Evolutionary conservation across 2,888 invertebrate species (phyloP).

Genomic region (Antheraea yamamai): DNA sequence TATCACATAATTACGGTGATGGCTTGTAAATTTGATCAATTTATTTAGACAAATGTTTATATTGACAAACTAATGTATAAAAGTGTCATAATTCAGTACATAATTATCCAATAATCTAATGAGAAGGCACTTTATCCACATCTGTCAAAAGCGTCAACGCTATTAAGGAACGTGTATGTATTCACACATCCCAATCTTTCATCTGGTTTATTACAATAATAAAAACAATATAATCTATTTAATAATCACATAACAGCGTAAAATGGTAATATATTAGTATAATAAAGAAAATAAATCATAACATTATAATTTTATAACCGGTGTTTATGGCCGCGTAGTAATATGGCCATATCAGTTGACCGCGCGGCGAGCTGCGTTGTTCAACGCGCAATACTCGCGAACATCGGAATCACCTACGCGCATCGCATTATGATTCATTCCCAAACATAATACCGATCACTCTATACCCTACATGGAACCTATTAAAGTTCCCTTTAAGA

Average conservation of each 20-base stretch:
- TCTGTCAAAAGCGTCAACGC: not conserved
- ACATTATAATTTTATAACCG: not conserved
- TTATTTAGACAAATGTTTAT: not conserved
- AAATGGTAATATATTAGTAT: constrained; percentile 3
- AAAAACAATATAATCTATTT: not conserved
- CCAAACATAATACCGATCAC: constrained; percentile 40
- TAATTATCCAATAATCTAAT: not conserved
- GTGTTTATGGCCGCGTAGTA: constrained; percentile 9
- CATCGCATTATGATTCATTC: constrained; percentile 56
- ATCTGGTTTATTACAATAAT: not conserved
- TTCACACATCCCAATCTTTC: not conserved
- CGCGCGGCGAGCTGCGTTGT: not conserved
- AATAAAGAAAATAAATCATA: constrained; percentile 4
- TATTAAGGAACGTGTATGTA: not conserved
- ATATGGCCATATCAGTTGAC: constrained; percentile 5
- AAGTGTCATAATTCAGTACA: not conserved
- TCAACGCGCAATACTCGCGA: not conserved
- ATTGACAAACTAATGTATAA: not conserved
- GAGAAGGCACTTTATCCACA: not conserved
- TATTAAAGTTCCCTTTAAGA: constrained; percentile 67
- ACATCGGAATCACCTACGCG: constrained; percentile 53
- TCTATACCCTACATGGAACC: constrained; percentile 55
- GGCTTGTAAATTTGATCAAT: not conserved
- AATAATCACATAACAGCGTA: not conserved
- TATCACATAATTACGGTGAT: not conserved